Conservation (phyloP, 2,888 invertebrate genomes). For the Melinaea menophilus region DNA sequence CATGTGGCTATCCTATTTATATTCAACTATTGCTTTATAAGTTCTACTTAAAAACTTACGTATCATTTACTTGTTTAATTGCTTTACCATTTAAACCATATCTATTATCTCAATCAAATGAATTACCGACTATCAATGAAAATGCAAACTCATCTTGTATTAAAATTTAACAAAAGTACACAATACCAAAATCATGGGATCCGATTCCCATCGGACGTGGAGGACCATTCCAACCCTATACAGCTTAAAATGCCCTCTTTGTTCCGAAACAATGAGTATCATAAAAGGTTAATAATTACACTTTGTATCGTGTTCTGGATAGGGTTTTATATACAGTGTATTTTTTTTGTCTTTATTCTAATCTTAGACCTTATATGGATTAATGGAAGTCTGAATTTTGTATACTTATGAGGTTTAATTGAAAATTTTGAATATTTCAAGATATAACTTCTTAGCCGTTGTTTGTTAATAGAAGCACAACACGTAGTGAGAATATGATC, state of each 20-base stretch:
- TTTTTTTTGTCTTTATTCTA: neutral
- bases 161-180: constrained; percentile 5
- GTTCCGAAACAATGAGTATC: constrained; percentile 4
- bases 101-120: neutral
- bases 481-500: no score
- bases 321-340: neutral
- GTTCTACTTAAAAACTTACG: no score
- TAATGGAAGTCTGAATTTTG: no score
- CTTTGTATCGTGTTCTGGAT: constrained; percentile 4
- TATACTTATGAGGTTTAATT: no score
- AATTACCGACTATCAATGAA: neutral
- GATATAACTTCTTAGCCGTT: no score
- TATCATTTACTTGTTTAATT: no score
- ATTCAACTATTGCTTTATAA: no score
- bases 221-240: constrained; percentile 4
- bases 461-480: no score
- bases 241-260: constrained; percentile 5
- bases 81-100: no score
- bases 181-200: constrained; percentile 4
- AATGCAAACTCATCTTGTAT: constrained; percentile 3
- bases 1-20: no score
- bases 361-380: neutral
- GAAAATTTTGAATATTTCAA: no score
- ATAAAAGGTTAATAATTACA: constrained; percentile 5
- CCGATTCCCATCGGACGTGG: constrained; percentile 2